phyloP scores from a whole-genome alignment of 2,888 invertebrate genomes.

The Boloria euphrosyne region DNA sequence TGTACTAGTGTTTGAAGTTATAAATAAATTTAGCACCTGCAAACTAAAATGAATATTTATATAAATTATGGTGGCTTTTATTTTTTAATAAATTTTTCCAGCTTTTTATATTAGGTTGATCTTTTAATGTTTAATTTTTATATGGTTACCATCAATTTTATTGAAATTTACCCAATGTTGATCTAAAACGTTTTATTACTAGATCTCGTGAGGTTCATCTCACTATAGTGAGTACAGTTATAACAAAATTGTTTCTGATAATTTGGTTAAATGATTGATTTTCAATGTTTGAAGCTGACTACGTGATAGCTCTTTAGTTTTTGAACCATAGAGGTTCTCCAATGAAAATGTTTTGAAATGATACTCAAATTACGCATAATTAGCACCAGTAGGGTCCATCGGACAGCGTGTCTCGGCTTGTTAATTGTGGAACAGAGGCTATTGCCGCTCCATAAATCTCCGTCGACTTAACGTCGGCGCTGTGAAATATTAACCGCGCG shows the following conservation, averaged over 20 bases:
- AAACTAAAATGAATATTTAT: conserved; percentile 3
- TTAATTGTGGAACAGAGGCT: conserved; percentile 76
- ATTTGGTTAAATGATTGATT: too few relatives aligned
- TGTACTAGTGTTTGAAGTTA: conserved; percentile 27
- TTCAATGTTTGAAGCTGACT: too few relatives aligned
- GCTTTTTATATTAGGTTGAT: conserved; percentile 9
- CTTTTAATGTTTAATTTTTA: conserved; percentile 12
- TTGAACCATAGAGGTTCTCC: too few relatives aligned
- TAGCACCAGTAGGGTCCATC: conserved; percentile 31
- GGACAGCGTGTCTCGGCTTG: conserved; percentile 50
- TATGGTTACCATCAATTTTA: background rate
- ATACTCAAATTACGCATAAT: conserved; percentile 36
- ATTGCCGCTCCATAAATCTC: conserved; percentile 71
- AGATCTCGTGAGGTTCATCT: too few relatives aligned
- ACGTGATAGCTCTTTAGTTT: too few relatives aligned
- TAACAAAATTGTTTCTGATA: too few relatives aligned
- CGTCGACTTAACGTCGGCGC: conserved; percentile 75
- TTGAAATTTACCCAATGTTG: too few relatives aligned
- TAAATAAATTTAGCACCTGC: conserved; percentile 27
- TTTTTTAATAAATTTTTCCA: conserved; percentile 12
- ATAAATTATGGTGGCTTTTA: conserved; percentile 2
- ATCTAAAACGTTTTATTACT: too few relatives aligned
- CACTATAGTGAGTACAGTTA: too few relatives aligned
- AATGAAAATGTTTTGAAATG: conserved; percentile 13
- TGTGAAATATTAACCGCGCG: conserved; percentile 79